Conservation (phyloP, 2,797 vertebrate species). For the Enoplosus armatus region DNA sequence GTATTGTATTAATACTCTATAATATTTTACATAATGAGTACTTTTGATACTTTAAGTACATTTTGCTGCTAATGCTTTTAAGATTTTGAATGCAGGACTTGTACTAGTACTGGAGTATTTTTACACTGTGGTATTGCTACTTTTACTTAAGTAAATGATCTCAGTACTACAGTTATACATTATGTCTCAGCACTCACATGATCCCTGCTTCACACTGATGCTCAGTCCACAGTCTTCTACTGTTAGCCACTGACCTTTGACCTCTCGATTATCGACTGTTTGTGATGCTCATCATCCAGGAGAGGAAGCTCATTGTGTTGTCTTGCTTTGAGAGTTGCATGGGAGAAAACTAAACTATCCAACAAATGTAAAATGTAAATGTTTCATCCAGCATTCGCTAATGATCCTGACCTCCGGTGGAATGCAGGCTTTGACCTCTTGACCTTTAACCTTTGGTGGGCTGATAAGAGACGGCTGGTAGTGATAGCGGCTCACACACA, state of each 20-base stretch:
- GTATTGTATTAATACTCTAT: not conserved
- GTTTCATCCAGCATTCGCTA: conserved; percentile 28
- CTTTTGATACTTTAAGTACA: not conserved
- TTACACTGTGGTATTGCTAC: not conserved
- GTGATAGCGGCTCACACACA: conserved; percentile 52
- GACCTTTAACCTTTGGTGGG: conserved; percentile 51
- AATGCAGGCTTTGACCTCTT: conserved; percentile 63
- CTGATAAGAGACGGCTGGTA: conserved; percentile 61
- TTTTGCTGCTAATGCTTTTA: not conserved
- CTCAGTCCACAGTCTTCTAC: not conserved
- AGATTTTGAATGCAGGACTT: not conserved
- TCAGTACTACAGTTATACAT: not conserved
- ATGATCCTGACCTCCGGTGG: conserved; percentile 56
- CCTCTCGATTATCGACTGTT: conserved; percentile 6
- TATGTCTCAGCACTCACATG: not conserved
- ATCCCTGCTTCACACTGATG: not conserved
- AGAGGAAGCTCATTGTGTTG: not conserved
- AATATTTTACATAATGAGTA: not conserved
- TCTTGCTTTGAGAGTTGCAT: not conserved
- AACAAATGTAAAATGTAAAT: not conserved
- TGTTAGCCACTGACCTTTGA: conserved; percentile 24
- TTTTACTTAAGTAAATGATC: not conserved
- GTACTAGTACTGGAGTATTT: not conserved
- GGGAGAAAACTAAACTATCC: not conserved
- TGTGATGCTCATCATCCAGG: not conserved